These are phyloP conservation scores for Apamea epomidion DNA, from an alignment of 2,888 invertebrate species.

Conservation along the genomic window DNA sequence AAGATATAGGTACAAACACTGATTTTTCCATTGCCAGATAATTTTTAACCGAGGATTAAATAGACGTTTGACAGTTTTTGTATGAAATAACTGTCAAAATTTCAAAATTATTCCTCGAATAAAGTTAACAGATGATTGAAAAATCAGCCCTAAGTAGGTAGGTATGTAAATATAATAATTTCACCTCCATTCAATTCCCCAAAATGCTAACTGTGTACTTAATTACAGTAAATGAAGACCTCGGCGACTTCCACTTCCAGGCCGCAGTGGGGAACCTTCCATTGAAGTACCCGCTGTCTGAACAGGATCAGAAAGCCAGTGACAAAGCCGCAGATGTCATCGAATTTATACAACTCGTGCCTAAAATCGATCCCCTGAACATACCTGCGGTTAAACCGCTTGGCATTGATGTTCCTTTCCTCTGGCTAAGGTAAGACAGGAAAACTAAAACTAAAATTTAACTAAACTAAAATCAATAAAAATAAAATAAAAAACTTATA, in stretches of 20 bases:
- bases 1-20: background rate
- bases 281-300: conserved; percentile 33
- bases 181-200: background rate
- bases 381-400: background rate
- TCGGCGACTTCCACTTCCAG: conserved; percentile 30
- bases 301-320: conserved; percentile 30
- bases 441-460: background rate
- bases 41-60: no score
- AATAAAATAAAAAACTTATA: no score
- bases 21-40: no score
- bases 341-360: conserved; percentile 43
- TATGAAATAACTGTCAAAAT: no score
- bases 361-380: conserved; percentile 36
- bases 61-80: no score
- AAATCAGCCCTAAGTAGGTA: no score
- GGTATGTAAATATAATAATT: background rate
- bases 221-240: conserved; percentile 34
- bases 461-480: no score
- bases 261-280: conserved; percentile 34
- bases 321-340: conserved; percentile 39
- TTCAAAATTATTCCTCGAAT: no score
- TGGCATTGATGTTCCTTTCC: conserved; percentile 38
- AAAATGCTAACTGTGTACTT: background rate
- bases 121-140: no score
- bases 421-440: conserved; percentile 34